Conservation (phyloP, 2,888 invertebrate genomes). For the Apocheima hispidaria region DNA sequence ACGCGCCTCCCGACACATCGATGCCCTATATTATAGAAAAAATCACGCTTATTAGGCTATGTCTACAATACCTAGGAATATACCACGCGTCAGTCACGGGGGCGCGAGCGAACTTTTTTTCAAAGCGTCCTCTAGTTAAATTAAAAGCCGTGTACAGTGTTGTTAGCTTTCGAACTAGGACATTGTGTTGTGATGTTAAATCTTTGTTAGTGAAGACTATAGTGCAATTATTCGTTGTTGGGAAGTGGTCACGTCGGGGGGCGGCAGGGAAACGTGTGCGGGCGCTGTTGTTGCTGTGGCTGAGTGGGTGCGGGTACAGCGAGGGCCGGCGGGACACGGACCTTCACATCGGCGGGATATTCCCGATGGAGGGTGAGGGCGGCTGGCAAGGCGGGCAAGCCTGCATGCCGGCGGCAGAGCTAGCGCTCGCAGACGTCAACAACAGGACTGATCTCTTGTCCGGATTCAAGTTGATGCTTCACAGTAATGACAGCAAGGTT, state of each 20-base stretch:
- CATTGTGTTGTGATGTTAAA: constrained; percentile 73
- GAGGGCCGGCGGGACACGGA: constrained; percentile 88
- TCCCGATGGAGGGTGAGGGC: constrained; percentile 98
- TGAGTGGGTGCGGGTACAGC: constrained; percentile 68
- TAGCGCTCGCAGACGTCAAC: constrained; percentile 99
- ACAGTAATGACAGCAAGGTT: constrained; percentile 99
- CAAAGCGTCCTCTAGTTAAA: constrained; percentile 84
- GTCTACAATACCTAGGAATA: constrained; percentile 76
- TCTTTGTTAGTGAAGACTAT: constrained; percentile 79
- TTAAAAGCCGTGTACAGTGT: constrained; percentile 75
- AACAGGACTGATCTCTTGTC: constrained; percentile 94
- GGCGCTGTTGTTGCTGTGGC: constrained; percentile 68
- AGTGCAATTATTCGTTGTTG: constrained; percentile 84
- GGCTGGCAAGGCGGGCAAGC: constrained; percentile 99
- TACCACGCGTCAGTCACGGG: constrained; percentile 63
- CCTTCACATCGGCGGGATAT: constrained; percentile 98
- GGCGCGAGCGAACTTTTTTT: constrained; percentile 74
- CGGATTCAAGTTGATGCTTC: constrained; percentile 95
- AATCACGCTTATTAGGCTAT: constrained; percentile 82
- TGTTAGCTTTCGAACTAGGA: constrained; percentile 79
- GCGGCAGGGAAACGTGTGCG: constrained; percentile 52
- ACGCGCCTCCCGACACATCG: constrained; percentile 61
- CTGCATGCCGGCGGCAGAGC: constrained; percentile 98
- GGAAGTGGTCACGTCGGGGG: constrained; percentile 71
- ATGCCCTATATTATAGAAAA: constrained; percentile 71